A percentile compares a stretch with the other conserved stretches of the same genome.
Conservation (phyloP, 2,797 vertebrate genomes). For the Diglossa cyanea region DNA sequence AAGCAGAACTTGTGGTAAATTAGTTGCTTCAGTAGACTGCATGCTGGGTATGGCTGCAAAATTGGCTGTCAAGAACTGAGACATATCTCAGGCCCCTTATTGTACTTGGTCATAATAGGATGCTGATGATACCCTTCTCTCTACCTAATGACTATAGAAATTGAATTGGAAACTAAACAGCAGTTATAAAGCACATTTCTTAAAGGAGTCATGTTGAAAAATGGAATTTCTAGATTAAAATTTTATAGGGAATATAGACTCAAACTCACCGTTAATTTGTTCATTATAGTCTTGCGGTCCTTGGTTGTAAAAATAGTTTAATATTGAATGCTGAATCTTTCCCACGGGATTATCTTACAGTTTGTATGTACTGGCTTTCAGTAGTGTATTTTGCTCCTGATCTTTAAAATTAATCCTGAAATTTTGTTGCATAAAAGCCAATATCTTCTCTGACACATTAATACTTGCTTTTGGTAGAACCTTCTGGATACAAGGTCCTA, state of each 20-base stretch:
- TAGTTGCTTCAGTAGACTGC: neutral
- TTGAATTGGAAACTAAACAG: neutral
- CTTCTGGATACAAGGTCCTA: neutral
- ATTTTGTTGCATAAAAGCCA: neutral
- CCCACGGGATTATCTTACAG: neutral
- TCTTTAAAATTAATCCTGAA: neutral
- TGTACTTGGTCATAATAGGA: neutral
- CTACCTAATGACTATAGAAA: neutral
- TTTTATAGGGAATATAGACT: neutral
- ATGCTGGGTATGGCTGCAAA: neutral
- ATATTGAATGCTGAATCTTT: neutral
- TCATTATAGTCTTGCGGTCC: neutral
- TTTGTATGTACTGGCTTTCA: neutral
- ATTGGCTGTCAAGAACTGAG: neutral
- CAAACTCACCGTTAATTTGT: neutral
- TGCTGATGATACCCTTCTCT: neutral
- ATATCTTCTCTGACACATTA: neutral
- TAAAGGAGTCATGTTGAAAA: neutral
- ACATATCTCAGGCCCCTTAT: neutral
- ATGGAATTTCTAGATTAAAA: neutral
- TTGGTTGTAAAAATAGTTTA: neutral
- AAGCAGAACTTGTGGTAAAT: neutral
- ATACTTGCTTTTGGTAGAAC: neutral
- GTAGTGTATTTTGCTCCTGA: neutral
- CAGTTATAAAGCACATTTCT: neutral